phyloP scores from a whole-genome alignment of 2,888 invertebrate genomes.

The Scaptomyza reducta region DNA sequence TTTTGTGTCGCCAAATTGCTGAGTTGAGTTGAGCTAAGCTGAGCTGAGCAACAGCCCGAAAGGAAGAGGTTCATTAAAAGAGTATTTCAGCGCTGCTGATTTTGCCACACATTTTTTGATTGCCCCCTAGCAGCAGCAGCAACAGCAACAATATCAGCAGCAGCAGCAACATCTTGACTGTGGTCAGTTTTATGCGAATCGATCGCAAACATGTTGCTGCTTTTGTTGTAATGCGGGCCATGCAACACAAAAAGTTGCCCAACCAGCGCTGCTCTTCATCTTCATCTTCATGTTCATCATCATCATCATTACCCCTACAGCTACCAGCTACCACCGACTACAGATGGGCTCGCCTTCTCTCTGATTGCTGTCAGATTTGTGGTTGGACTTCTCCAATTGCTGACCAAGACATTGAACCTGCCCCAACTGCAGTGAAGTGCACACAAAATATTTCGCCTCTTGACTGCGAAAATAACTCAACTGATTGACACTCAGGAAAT shows the following conservation, averaged over 20 bases:
- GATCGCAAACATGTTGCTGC: slow-evolving; percentile 65
- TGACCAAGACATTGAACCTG: slow-evolving; percentile 53
- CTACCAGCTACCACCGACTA: slow-evolving; percentile 28
- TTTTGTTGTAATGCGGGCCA: slow-evolving; percentile 48
- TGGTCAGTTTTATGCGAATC: slow-evolving; percentile 57
- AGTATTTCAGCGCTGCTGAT: slow-evolving; percentile 77
- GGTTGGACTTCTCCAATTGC: slow-evolving; percentile 33
- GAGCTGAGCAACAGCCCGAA: slow-evolving; percentile 44
- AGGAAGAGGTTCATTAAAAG: slow-evolving; percentile 81
- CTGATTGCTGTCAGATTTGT: slow-evolving; percentile 68
- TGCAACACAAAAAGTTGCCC: slow-evolving; percentile 46
- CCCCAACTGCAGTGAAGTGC: slow-evolving; percentile 5
- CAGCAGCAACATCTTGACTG: slow-evolving; percentile 36
- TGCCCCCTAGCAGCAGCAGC: slow-evolving; percentile 59
- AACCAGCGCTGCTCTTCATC: slow-evolving; percentile 45
- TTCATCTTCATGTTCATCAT: slow-evolving; percentile 33
- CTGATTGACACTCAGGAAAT: slow-evolving; percentile 81
- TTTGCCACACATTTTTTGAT: slow-evolving; percentile 80
- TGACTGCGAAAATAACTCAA: slow-evolving; percentile 48
- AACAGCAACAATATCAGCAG: slow-evolving; percentile 26
- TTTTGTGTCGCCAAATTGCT: slow-evolving; percentile 81
- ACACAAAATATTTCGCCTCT: slow-evolving; percentile 46
- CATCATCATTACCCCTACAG: slow-evolving; percentile 65
- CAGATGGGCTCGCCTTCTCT: slow-evolving; percentile 27
- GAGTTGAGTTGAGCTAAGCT: slow-evolving; percentile 30